Evolutionary conservation across 2,797 vertebrate genomes (phyloP).

Genomic region (Micrastur ruficollis): DNA sequence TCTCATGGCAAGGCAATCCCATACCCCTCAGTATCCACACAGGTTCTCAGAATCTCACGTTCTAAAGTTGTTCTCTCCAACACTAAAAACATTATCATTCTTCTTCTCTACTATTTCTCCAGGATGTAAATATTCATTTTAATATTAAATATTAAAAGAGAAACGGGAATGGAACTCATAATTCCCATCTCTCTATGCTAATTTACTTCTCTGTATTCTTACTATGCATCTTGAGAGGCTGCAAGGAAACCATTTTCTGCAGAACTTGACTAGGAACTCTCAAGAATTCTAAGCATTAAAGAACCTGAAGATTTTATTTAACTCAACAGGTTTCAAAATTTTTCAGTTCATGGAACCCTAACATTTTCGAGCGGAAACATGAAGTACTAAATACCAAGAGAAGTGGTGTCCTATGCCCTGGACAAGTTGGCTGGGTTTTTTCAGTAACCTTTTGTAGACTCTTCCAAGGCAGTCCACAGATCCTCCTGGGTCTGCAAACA

Average conservation of each 20-base stretch:
- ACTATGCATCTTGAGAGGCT: not conserved
- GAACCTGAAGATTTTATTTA: not conserved
- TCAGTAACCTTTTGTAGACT: not conserved
- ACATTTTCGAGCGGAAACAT: not conserved
- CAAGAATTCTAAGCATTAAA: not conserved
- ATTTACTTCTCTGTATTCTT: not conserved
- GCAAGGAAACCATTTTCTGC: not conserved
- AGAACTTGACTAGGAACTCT: not conserved
- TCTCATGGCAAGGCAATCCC: not conserved
- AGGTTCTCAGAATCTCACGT: not conserved
- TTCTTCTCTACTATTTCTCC: not conserved
- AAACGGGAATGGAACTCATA: not conserved
- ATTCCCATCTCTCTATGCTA: not conserved
- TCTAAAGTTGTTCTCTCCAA: not conserved
- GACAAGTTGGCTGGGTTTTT: not conserved
- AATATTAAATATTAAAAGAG: constrained; percentile 4
- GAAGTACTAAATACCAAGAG: not conserved
- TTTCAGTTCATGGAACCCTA: not conserved
- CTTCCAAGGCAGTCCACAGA: not conserved
- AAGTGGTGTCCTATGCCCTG: not conserved
- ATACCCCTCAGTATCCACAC: not conserved
- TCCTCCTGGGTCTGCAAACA: not conserved
- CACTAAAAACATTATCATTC: not conserved
- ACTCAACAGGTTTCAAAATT: not conserved
- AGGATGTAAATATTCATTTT: not conserved